Evolutionary conservation across 1,140 invertebrate species (phyloP), one percentile per base, ranked within the genome.

Genomic region (Drosophila kepulauana): DNA sequence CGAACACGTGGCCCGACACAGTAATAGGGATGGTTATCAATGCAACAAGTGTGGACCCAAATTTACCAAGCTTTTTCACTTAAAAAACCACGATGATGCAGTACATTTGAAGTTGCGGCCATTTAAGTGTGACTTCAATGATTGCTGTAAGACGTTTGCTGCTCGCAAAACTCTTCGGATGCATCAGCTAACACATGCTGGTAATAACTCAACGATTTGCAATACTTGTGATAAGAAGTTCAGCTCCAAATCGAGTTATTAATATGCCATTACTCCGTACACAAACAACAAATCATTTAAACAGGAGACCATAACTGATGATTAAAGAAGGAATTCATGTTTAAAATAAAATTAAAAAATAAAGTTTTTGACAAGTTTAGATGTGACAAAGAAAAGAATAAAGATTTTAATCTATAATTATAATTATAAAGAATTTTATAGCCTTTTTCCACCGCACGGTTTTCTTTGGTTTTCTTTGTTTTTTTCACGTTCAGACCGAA

Each of bases 51-150:
- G 72, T 69, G 75, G 75, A 6, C 48, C 35, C 1, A 68, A 74
- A 20, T 76, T 78, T 15, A 78, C 51, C 16, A 78, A 76, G 15
- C 35, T 62, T 2, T 62, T 51, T 8, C 72, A 78, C n/a, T 35
- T 78, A 1, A 78, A 74, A 16, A 64, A 78, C 7, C 72, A 78
- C 28, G 71, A 67, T 20, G 56, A 65, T 72, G 74, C 74, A 45
- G 74, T 76, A 4, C 74, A 76, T 75, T 56, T 76, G 0, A 76
- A 76, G 11, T n/a, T 76, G 10, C 70, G 62, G 15, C 62, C 74
- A 16, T 76, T 59, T 65, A 67, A 66, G 43, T 75, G 71, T 16
- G 54, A 52, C 7, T 8, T 30, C 25, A 8, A 38, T 11, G 56
- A 65, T 33, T 73, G 72, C 33, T 59, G 35, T 33, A 70, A 70